Percentiles rank a stretch among this genome's conserved stretches.
phyloP scores from a whole-genome alignment of 30 jellyfish, hydroid and myxozoan genomes.

The Aurelia sp. region DNA sequence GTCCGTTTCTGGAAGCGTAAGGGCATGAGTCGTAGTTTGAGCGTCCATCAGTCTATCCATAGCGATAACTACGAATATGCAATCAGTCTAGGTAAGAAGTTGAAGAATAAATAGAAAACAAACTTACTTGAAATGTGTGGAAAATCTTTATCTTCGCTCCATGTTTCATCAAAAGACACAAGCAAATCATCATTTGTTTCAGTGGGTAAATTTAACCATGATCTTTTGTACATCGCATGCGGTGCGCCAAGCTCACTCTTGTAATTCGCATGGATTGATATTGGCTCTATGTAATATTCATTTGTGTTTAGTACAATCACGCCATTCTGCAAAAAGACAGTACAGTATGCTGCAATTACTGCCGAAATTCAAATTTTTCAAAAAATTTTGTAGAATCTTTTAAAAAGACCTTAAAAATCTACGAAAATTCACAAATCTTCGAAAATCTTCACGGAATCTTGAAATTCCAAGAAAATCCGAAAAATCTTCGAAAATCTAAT shows the following conservation, averaged over 20 bases:
- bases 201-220: slow-evolving; percentile 60
- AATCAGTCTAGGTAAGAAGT: too few relatives aligned
- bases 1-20: too few relatives aligned
- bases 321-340: slow-evolving; percentile 43
- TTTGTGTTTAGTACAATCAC: slow-evolving; percentile 27
- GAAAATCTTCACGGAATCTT: too few relatives aligned
- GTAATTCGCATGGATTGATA: slow-evolving; percentile 53
- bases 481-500: too few relatives aligned
- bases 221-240: slow-evolving; percentile 62
- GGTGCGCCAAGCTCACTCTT: slow-evolving; percentile 46
- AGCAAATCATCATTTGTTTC: slow-evolving; percentile 47
- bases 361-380: not conserved
- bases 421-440: too few relatives aligned
- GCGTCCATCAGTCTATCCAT: too few relatives aligned
- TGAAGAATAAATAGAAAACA: not conserved
- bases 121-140: slow-evolving; percentile 11
- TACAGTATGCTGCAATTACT: not conserved
- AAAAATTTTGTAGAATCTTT: too few relatives aligned
- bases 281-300: slow-evolving; percentile 66
- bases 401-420: too few relatives aligned
- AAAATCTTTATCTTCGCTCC: slow-evolving; percentile 14
- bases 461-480: too few relatives aligned
- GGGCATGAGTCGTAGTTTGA: too few relatives aligned
- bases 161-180: slow-evolving; percentile 42
- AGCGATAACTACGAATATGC: too few relatives aligned